Conservation (phyloP, 2,113 vertebrate genomes). For the Neodontobutis hainanensis region DNA sequence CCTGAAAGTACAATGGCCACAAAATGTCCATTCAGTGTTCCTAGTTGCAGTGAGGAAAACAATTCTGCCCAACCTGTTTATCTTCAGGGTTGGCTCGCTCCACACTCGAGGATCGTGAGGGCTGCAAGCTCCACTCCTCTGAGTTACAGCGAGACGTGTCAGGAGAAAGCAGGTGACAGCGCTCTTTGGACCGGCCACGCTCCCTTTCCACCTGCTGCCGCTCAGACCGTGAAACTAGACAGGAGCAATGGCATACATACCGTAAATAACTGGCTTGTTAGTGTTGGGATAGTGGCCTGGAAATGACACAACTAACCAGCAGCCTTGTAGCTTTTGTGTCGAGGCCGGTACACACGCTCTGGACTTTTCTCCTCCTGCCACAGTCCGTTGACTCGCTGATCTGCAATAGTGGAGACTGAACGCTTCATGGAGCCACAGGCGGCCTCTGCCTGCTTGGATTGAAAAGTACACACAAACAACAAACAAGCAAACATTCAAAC, state of each 20-base stretch:
- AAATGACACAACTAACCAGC: slow-evolving; percentile 77
- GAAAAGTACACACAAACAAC: slow-evolving; percentile 26
- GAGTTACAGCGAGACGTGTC: slow-evolving; percentile 91
- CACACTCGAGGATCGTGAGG: slow-evolving; percentile 88
- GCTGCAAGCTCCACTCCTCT: slow-evolving; percentile 86
- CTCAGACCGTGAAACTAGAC: slow-evolving; percentile 88
- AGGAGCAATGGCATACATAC: slow-evolving; percentile 1
- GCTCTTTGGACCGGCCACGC: slow-evolving; percentile 92
- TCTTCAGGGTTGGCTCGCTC: slow-evolving; percentile 81
- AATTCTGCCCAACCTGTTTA: slow-evolving; percentile 80
- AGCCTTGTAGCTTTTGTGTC: slow-evolving; percentile 94
- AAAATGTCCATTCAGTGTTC: neutral
- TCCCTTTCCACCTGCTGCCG: slow-evolving; percentile 86
- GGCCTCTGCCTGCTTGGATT: slow-evolving; percentile 78
- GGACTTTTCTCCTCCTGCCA: slow-evolving; percentile 93
- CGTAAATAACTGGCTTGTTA: neutral
- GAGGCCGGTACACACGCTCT: slow-evolving; percentile 87
- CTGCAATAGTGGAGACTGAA: slow-evolving; percentile 88
- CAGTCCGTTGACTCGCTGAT: slow-evolving; percentile 87
- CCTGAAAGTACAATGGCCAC: too few relatives aligned
- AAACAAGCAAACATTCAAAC: slow-evolving; percentile 12
- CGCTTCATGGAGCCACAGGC: slow-evolving; percentile 89
- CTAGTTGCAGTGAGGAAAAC: neutral
- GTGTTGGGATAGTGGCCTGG: neutral
- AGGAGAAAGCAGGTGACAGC: slow-evolving; percentile 91